Evolutionary conservation across 2,888 invertebrate species (phyloP).

Genomic region (Buathra laborator): DNA sequence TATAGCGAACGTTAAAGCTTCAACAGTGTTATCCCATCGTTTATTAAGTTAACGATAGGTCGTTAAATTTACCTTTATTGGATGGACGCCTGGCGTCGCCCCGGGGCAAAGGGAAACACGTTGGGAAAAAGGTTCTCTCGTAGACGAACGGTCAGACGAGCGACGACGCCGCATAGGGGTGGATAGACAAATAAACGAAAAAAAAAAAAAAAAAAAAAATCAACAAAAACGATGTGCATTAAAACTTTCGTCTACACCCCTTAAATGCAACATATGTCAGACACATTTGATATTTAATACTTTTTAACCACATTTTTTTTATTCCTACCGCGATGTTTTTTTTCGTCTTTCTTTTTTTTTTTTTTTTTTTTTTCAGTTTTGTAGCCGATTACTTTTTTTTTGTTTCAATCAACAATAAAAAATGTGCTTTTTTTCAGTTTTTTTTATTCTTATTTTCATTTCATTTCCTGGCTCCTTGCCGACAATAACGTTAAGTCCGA

Average conservation of each 20-base stretch:
- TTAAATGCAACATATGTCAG: slow-evolving; percentile 56
- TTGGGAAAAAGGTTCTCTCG: slow-evolving; percentile 39
- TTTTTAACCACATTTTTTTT: background rate
- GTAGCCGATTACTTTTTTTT: background rate
- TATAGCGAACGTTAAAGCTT: slow-evolving; percentile 67
- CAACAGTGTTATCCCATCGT: slow-evolving; percentile 79
- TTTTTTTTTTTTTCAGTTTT: slow-evolving; percentile 25
- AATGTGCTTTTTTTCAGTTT: background rate
- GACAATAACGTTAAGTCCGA: slow-evolving; percentile 69
- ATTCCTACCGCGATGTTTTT: background rate
- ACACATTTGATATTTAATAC: slow-evolving; percentile 46
- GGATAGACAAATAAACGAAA: slow-evolving; percentile 45
- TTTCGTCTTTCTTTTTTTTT: background rate
- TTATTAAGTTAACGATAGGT: slow-evolving; percentile 82
- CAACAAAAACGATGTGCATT: background rate
- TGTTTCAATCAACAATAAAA: background rate
- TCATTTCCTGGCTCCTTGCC: slow-evolving; percentile 71
- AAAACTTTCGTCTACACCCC: background rate
- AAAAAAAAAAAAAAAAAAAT: slow-evolving; percentile 3
- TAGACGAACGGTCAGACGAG: slow-evolving; percentile 51
- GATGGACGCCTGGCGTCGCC: slow-evolving; percentile 77
- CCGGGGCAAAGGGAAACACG: slow-evolving; percentile 24
- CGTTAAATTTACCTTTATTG: slow-evolving; percentile 82
- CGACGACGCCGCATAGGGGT: slow-evolving; percentile 15
- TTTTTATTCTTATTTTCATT: slow-evolving; percentile 57